Evolutionary conservation across 2,113 vertebrate species (phyloP).

Genomic region (Paraplagusia blochii): DNA sequence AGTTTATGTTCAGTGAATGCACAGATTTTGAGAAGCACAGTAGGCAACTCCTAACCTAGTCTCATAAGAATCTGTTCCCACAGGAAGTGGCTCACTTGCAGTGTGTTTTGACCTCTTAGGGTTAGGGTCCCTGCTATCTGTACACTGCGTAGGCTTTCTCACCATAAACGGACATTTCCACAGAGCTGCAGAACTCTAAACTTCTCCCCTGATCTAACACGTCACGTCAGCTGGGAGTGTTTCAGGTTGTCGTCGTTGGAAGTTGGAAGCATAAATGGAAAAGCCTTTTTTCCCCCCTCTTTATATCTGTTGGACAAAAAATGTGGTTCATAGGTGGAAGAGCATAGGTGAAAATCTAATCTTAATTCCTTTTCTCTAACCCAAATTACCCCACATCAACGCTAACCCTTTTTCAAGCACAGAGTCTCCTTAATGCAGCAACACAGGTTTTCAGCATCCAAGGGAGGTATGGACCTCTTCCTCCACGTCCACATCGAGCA

Average conservation of each 20-base stretch:
- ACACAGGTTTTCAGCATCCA: conserved; percentile 79
- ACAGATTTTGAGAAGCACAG: conserved; percentile 39
- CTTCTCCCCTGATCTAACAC: conserved; percentile 53
- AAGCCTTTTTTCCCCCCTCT: conserved; percentile 34
- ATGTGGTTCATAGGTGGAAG: conserved; percentile 65
- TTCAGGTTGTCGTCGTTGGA: conserved; percentile 76
- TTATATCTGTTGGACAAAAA: conserved; percentile 56
- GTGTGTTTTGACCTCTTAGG: conserved; percentile 63
- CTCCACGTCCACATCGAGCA: conserved; percentile 67
- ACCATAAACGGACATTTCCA: conserved; percentile 70
- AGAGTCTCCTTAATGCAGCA: conserved; percentile 76
- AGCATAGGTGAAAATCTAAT: conserved; percentile 74
- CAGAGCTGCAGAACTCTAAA: conserved; percentile 62
- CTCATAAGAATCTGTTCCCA: conserved; percentile 62
- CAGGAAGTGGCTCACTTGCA: conserved; percentile 61
- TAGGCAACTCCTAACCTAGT: conserved; percentile 54
- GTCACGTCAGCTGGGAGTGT: conserved; percentile 58
- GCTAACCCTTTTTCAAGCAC: conserved; percentile 81
- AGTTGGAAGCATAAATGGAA: conserved; percentile 62
- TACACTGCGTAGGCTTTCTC: conserved; percentile 56
- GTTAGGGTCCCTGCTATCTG: conserved; percentile 60
- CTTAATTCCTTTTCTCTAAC: conserved; percentile 82
- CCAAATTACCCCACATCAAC: conserved; percentile 79
- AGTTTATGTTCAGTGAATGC: conserved; percentile 43
- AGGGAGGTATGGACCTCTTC: conserved; percentile 74